These are phyloP conservation scores for Amorpha juglandis DNA, from an alignment of 2,888 invertebrate genomes.

Conservation along the genomic window DNA sequence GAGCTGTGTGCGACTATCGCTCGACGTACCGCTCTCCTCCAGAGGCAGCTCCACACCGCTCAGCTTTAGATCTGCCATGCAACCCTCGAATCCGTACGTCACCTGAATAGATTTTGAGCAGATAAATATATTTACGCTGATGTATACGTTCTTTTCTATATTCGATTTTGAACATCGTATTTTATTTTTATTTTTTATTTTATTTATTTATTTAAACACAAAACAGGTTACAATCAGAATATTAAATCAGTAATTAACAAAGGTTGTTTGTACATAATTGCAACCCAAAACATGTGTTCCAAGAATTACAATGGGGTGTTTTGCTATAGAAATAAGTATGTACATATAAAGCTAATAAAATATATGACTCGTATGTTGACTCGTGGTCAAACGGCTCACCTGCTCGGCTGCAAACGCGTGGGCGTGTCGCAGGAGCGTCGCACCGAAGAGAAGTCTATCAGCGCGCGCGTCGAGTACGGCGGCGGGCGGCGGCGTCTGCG, in stretches of 20 bases:
- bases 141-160: neutral
- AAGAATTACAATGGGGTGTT: too few relatives aligned
- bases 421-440: constrained; percentile 90
- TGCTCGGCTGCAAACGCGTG: constrained; percentile 85
- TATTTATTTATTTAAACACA: too few relatives aligned
- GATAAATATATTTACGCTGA: neutral
- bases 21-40: constrained; percentile 69
- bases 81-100: constrained; percentile 94
- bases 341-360: too few relatives aligned
- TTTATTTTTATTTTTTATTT: too few relatives aligned
- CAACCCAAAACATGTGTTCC: too few relatives aligned
- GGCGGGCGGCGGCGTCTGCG: constrained; percentile 87
- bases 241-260: too few relatives aligned
- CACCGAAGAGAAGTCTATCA: constrained; percentile 93
- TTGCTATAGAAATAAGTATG: too few relatives aligned
- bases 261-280: too few relatives aligned
- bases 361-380: too few relatives aligned
- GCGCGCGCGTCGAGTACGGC: constrained; percentile 93
- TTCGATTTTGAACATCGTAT: too few relatives aligned
- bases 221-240: too few relatives aligned
- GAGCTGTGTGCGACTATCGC: constrained; percentile 66
- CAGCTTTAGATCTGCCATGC: constrained; percentile 93
- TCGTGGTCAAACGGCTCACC: constrained; percentile 42
- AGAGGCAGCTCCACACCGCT: constrained; percentile 90
- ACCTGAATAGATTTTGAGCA: constrained; percentile 78